These are phyloP conservation scores for Drosophila trapezifrons DNA, from an alignment of 1,140 invertebrate genomes.

Conservation along the genomic window DNA sequence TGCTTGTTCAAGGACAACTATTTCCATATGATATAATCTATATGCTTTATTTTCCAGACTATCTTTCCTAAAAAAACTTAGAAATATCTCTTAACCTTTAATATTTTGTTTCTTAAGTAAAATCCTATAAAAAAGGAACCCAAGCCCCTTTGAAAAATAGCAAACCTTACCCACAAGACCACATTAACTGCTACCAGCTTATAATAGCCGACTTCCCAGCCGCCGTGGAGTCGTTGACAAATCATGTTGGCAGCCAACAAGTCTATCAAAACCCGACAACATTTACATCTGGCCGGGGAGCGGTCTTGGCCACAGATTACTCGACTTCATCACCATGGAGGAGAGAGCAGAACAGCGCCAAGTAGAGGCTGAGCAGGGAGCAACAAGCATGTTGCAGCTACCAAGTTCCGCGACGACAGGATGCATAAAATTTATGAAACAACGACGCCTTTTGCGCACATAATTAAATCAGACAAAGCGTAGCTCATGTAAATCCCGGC, in stretches of 20 bases:
- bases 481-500: slow-evolving; percentile 72
- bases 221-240: slow-evolving; percentile 52
- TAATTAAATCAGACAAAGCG: slow-evolving; percentile 82
- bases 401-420: slow-evolving; percentile 64
- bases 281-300: slow-evolving; percentile 57
- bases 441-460: slow-evolving; percentile 80
- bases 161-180: not conserved
- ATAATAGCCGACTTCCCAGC: slow-evolving; percentile 1
- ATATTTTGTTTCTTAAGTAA: not conserved
- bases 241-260: slow-evolving; percentile 74
- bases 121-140: too few relatives aligned
- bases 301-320: slow-evolving; percentile 29
- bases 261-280: slow-evolving; percentile 74
- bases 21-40: too few relatives aligned
- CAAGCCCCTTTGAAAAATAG: not conserved
- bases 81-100: not conserved
- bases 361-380: not conserved
- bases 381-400: slow-evolving; percentile 22
- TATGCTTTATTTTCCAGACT: too few relatives aligned
- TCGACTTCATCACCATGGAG: slow-evolving; percentile 15
- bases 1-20: too few relatives aligned
- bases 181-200: slow-evolving; percentile 1
- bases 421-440: slow-evolving; percentile 82
- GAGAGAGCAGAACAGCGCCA: not conserved
- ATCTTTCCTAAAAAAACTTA: not conserved